Base-by-base conservation (phyloP, 2,797 vertebrate genomes). In the Ptychadena robeensis region DNA sequence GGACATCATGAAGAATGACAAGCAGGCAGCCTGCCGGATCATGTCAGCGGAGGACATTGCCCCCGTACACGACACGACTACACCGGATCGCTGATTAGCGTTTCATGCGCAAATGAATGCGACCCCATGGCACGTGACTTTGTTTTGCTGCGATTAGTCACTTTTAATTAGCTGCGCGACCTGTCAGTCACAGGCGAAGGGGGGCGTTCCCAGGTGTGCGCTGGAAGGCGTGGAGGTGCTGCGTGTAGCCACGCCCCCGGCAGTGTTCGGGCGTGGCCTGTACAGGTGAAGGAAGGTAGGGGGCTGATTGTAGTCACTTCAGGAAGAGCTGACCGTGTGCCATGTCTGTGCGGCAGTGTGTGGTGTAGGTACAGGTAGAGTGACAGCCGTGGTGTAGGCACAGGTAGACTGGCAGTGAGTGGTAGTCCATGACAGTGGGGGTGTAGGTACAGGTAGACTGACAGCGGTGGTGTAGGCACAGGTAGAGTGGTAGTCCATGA, bases 221-320 rank as follows among this genome's bases (percentile, higher is more conserved):
- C 9, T 0, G n/a, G 31, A n/a, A 44, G 73, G 31, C 27, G 73
- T 59, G 32, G 31, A 18, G 9, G 44, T 18, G 32, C 34, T 10
- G 27, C 32, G 10, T 28, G 2, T 40, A 15, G 9, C 37, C 82
- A 88, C 87, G 82, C 81, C 76, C 73, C 53, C 32, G 61, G 30
- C 35, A 10, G 34, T 31, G 35, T 73, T 4, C 35, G 79, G 75
- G 79, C 68, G 78, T 64, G 82, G 48, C 53, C 3, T 65, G 25
- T 64, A 5, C 83, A 85, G 83, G 78, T 85, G 78, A 80, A 73
- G 65, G 72, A 40, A 71, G 78, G 28, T 22, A 53, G 44, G 40
- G 65, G 70, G 82, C 48, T 37, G 71, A 84, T 31, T 84, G 71
- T 53, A 32, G 30, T 28, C 48, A 66, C 59, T 76, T 25, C 78